Evolutionary conservation across 2,797 vertebrate species (phyloP).

Genomic region (Peromyscus eremicus): DNA sequence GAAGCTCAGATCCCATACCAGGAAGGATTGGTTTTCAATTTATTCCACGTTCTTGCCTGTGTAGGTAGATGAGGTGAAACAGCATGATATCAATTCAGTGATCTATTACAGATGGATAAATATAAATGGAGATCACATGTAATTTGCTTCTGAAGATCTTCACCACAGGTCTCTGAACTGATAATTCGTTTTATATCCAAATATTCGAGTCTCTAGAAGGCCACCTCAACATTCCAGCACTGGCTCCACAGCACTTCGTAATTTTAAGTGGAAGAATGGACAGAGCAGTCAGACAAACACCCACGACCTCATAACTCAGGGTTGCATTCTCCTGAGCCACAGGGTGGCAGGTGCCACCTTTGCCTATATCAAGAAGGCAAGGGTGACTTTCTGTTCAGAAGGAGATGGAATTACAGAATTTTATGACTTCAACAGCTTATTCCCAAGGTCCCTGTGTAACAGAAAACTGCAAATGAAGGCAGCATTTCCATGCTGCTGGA

Average conservation of each 20-base stretch:
- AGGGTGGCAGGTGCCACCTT: background rate
- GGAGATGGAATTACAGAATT: background rate
- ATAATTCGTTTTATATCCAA: background rate
- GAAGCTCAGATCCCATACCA: background rate
- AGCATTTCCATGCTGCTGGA: background rate
- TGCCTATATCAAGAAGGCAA: background rate
- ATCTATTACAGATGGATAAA: background rate
- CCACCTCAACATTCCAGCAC: background rate
- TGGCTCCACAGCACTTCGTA: background rate
- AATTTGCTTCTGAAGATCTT: conserved; percentile 30
- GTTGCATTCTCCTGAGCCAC: background rate
- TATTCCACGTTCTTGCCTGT: background rate
- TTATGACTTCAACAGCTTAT: conserved; percentile 36
- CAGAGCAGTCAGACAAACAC: background rate
- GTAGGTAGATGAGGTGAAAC: background rate
- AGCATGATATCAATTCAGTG: background rate
- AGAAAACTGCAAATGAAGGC: conserved; percentile 36
- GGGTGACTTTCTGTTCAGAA: background rate
- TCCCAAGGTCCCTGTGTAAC: background rate
- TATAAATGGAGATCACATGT: conserved; percentile 3
- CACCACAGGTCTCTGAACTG: background rate
- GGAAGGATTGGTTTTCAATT: background rate
- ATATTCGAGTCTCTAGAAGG: background rate
- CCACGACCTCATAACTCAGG: background rate
- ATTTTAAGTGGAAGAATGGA: background rate